Evolutionary conservation across 1,140 invertebrate genomes (phyloP).

Genomic region (Brachionus rubens): DNA sequence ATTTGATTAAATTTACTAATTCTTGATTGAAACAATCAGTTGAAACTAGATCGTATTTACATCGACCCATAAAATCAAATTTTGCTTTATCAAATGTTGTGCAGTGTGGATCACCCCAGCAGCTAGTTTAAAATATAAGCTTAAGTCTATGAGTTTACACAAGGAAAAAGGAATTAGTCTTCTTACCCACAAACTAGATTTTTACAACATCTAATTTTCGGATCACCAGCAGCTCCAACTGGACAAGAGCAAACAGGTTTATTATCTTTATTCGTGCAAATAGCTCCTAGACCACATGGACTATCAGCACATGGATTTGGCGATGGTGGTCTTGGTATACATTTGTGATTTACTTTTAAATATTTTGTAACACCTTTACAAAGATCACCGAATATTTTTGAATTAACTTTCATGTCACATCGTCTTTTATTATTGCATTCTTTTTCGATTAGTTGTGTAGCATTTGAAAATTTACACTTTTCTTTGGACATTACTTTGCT

Average conservation of each 20-base stretch:
- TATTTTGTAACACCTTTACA: background rate
- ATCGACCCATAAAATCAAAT: constrained; percentile 30
- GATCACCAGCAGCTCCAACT: background rate
- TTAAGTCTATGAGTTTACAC: no score
- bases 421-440: background rate
- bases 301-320: background rate
- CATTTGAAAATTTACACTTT: background rate
- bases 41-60: constrained; percentile 31
- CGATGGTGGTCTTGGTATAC: background rate
- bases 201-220: background rate
- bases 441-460: background rate
- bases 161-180: no score
- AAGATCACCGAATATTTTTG: background rate
- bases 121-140: no score
- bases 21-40: background rate
- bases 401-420: background rate
- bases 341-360: background rate
- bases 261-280: constrained; percentile 22
- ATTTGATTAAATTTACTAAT: background rate
- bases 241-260: constrained; percentile 9
- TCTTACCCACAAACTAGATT: background rate
- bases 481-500: background rate
- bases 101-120: constrained; percentile 41
- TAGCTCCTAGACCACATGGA: background rate
- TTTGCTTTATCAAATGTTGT: constrained; percentile 31